Conservation (phyloP, 2,113 vertebrate species). For the Tylochromis polylepis region DNA sequence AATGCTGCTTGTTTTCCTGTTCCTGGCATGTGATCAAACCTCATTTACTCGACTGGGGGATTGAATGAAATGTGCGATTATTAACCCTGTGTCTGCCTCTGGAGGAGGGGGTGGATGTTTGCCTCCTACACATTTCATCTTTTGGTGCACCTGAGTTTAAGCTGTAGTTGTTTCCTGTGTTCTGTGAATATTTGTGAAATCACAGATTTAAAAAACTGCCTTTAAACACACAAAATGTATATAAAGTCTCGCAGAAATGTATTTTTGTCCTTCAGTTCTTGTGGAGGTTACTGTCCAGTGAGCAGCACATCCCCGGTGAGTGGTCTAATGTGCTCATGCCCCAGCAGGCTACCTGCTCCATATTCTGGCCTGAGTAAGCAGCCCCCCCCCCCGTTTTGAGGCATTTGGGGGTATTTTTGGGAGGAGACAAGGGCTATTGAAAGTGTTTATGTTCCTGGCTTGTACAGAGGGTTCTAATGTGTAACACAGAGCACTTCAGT, state of each 20-base stretch:
- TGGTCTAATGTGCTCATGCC: conserved; percentile 40
- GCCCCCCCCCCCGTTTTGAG: conserved; percentile 24
- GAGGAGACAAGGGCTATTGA: conserved; percentile 56
- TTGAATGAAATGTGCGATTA: conserved; percentile 51
- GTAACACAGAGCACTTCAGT: conserved; percentile 64
- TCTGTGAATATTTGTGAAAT: not conserved
- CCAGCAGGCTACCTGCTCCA: conserved; percentile 34
- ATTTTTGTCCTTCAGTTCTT: not conserved
- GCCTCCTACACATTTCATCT: conserved; percentile 31
- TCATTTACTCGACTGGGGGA: conserved; percentile 38
- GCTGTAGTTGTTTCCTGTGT: not conserved
- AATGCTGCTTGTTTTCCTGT: conserved; percentile 30
- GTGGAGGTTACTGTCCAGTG: not conserved
- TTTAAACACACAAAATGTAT: not conserved
- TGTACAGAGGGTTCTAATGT: conserved; percentile 61
- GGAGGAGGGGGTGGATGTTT: conserved; percentile 15
- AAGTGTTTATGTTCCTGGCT: conserved; percentile 67
- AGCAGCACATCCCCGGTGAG: conserved; percentile 22
- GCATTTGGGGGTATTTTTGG: conserved; percentile 53
- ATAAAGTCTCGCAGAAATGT: not conserved
- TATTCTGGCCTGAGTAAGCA: conserved; percentile 12
- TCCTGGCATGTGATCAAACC: conserved; percentile 52
- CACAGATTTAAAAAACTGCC: too few relatives aligned
- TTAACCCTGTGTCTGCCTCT: conserved; percentile 43
- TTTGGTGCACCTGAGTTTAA: conserved; percentile 11